Evolutionary conservation across 2,888 invertebrate genomes (phyloP), one percentile per base, ranked within the genome.

Genomic region (Eupelmus urozonus): DNA sequence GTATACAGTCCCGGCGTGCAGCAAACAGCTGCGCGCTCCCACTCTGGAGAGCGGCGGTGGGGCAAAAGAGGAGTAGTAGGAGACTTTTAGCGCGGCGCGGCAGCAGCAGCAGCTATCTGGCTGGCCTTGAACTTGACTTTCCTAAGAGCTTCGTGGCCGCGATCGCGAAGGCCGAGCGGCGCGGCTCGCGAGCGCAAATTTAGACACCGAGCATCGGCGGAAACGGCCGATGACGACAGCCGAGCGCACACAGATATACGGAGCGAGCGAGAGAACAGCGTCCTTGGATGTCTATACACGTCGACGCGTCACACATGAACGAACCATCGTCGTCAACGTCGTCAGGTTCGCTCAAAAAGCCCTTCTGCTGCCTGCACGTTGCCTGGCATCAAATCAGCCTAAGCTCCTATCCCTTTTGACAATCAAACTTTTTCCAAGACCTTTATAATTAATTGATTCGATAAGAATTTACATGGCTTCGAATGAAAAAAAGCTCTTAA

Each of bases 41-140:
- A 13, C 23, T 67, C 67, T 42, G 63, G 16, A 42, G 34, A 4
- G 42, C 42, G 57, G 69, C 20, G 67, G 16, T 29, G 55, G 20
- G 51, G 29, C 49, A 27, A 45, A 25, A 20, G 55, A 55, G 9
- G 42, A 51, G 59, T n/a, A 51, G 11, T 65, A 80, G 69, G 70
- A 57, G 60, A 55, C 34, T 59, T 29, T 49, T n/a, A 0, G 65
- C 57, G 42, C n/a, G 16, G 9, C 40, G 63, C 70, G 62, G 57
- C 72, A 63, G 67, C 20, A 51, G 29, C 74, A 65, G 62, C n/a
- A 62, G 45, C 75, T 82, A 84, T 85, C 85, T 83, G 81, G 85
- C 82, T 85, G 85, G 87, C 88, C 88, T 88, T 89, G 89, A 89
- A 88, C 88, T 89, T 89, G 89, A 87, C 86, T 88, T 88, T 87